phyloP scores from a whole-genome alignment of 2,113 vertebrate genomes.

The Cichladusa arquata region DNA sequence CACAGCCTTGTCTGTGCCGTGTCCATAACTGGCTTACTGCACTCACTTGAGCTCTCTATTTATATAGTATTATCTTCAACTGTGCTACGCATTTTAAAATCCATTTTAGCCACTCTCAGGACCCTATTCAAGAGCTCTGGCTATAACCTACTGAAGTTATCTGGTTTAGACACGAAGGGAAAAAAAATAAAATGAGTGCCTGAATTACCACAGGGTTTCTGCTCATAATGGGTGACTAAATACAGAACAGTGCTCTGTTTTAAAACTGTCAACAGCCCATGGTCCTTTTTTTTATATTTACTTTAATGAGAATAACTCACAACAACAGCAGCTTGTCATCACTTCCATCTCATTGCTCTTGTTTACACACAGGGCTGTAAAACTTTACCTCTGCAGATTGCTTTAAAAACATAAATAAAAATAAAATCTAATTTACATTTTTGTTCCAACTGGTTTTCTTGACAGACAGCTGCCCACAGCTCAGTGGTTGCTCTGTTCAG shows the following conservation, averaged over 20 bases:
- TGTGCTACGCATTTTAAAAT: neutral
- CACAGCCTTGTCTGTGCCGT: neutral
- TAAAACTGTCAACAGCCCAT: slow-evolving; percentile 7
- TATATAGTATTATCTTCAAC: neutral
- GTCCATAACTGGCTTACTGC: neutral
- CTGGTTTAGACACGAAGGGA: rapidly evolving
- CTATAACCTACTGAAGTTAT: neutral
- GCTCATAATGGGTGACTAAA: neutral
- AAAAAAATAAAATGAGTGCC: neutral
- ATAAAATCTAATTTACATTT: slow-evolving; percentile 80
- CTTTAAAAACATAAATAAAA: slow-evolving; percentile 75
- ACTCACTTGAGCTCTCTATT: neutral
- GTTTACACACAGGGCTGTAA: slow-evolving; percentile 71
- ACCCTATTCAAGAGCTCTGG: neutral
- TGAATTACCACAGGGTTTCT: neutral
- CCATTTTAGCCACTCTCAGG: neutral
- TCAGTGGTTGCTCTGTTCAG: slow-evolving; percentile 78
- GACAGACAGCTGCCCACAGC: slow-evolving; percentile 81
- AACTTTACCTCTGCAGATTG: slow-evolving; percentile 66
- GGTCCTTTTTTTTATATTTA: slow-evolving; percentile 24
- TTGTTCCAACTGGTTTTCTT: slow-evolving; percentile 78
- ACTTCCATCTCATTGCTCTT: slow-evolving; percentile 61
- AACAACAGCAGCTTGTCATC: slow-evolving; percentile 32
- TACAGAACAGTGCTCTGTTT: neutral
- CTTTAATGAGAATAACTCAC: slow-evolving; percentile 64